phyloP scores from a whole-genome alignment of 2,888 invertebrate species.

The Thumatha senex region DNA sequence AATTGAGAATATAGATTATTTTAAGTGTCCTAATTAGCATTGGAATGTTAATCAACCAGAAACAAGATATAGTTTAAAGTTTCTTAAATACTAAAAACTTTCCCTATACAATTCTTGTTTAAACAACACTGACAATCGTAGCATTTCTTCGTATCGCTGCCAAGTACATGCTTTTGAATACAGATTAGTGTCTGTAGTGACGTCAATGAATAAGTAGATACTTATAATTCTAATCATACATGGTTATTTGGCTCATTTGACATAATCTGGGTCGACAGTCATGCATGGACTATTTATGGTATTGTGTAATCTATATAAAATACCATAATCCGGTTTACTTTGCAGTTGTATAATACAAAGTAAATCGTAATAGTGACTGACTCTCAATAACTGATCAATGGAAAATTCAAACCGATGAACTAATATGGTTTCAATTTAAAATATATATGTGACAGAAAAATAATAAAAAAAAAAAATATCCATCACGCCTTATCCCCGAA shows the following conservation, averaged over 20 bases:
- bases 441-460: too few relatives aligned
- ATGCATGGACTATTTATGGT: conserved; percentile 40
- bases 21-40: too few relatives aligned
- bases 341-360: too few relatives aligned
- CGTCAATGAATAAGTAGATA: conserved; percentile 13
- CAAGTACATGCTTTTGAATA: conserved; percentile 31
- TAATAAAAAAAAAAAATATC: too few relatives aligned
- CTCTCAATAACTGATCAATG: too few relatives aligned
- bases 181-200: conserved; percentile 30
- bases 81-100: background rate
- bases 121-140: conserved; percentile 4
- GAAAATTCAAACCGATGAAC: too few relatives aligned
- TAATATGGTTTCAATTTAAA: too few relatives aligned
- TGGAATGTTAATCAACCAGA: too few relatives aligned
- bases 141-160: conserved; percentile 18
- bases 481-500: too few relatives aligned
- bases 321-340: too few relatives aligned
- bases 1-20: too few relatives aligned
- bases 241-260: conserved; percentile 49
- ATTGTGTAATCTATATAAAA: conserved; percentile 45
- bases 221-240: conserved; percentile 49
- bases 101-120: background rate
- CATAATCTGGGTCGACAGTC: conserved; percentile 54
- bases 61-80: background rate
- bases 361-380: too few relatives aligned